Base-by-base conservation (phyloP, 2,113 vertebrate genomes). In the Micronycteris hirsuta region DNA sequence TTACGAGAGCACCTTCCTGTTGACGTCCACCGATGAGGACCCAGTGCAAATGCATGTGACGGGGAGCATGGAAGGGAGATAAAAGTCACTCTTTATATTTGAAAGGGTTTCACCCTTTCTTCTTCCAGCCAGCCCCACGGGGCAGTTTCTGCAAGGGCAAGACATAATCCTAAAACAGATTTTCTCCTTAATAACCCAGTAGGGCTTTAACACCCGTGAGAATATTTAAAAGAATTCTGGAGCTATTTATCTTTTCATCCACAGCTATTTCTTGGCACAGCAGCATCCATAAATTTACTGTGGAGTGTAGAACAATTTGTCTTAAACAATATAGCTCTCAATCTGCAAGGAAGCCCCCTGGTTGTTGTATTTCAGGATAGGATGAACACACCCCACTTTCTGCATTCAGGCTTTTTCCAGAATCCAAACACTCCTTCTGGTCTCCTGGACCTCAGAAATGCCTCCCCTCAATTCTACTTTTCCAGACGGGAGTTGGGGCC, bases 181-280 rank as follows among this genome's bases (percentile, higher is more conserved):
- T 26, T 91, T 52, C 56, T 28, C 45, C 87, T 92, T 86, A 91
- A 78, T 74, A 83, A 95, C 61, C 45, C 78, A 68, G 47, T 28
- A 92, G 58, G 76, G 13, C 74, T 89, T 82, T 38, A 45, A 31
- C 13, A n/a, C 84, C 92, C 93, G 22, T 20, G 89, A 89, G 96
- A 74, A 89, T 91, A 94, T 70, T 97, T 96, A 91, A 80, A 80
- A 52, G 58, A 45, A 84, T 93, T 95, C 96, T 90, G 38, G 90
- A 61, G 7, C 86, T 81, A 49, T 92, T 94, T 93, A 58, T 92
- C 74, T 77, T n/a, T 93, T 76, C 91, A 78, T 54, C 54, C 56
- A 56, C 24, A 70, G 70, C 76, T 31, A 15, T 81, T 80, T 83
- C 92, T 89, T 81, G 84, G 74, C 38, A 45, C 84, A 80, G 89